Evolutionary conservation across 2,113 vertebrate genomes (phyloP).

Genomic region (Bufo gargarizans): DNA sequence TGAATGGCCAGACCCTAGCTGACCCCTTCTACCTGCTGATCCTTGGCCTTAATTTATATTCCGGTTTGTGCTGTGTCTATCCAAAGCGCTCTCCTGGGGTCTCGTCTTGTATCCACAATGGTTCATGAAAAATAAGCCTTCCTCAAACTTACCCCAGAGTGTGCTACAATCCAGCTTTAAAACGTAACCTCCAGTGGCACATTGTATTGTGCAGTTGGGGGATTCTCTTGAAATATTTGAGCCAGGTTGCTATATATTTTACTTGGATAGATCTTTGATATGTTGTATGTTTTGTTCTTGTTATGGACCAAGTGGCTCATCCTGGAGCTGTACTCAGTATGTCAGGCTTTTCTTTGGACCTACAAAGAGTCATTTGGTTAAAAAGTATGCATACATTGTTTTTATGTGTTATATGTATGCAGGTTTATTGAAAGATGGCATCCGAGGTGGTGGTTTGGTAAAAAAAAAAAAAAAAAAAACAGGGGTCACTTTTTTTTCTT

Average conservation of each 20-base stretch:
- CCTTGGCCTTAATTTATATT: conserved; percentile 50
- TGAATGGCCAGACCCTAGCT: conserved; percentile 25
- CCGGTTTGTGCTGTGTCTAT: conserved; percentile 15
- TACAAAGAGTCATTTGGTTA: not conserved
- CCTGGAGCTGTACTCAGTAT: not conserved
- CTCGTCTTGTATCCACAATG: conserved; percentile 13
- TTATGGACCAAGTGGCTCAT: not conserved
- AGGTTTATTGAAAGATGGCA: not conserved
- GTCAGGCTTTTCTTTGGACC: too few species aligned
- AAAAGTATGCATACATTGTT: not conserved
- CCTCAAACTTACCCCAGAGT: conserved; percentile 17
- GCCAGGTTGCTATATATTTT: not conserved
- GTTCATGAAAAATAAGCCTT: conserved; percentile 14
- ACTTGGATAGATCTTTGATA: not conserved
- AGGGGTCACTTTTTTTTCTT: too few species aligned
- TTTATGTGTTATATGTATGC: not conserved
- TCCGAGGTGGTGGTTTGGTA: too few species aligned
- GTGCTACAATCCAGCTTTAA: conserved; percentile 12
- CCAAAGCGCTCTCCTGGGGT: conserved; percentile 31
- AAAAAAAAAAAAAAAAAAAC: too few species aligned
- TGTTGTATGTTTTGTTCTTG: not conserved
- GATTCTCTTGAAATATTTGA: not conserved
- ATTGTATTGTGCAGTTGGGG: not conserved
- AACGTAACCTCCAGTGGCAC: not conserved
- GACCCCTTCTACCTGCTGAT: conserved; percentile 46